Percentiles rank a stretch among this genome's conserved stretches.
These are phyloP conservation scores for Numenius arquata DNA, from an alignment of 2,113 vertebrate genomes.

Conservation along the genomic window DNA sequence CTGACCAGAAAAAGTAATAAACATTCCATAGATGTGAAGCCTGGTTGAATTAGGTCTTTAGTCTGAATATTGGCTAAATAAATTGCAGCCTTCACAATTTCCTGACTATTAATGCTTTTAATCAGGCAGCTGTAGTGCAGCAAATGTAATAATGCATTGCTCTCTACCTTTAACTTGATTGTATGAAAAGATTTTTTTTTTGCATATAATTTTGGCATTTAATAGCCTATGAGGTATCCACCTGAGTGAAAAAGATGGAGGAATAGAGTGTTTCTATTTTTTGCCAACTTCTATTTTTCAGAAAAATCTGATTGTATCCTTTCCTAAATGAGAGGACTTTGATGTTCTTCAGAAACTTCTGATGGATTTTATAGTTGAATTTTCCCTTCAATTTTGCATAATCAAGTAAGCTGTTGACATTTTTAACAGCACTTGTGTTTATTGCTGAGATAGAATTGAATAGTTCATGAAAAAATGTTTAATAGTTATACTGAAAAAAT, in stretches of 20 bases:
- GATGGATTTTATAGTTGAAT: constrained; percentile 65
- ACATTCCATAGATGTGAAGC: not conserved
- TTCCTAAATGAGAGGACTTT: constrained; percentile 64
- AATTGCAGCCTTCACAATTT: not conserved
- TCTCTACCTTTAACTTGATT: not conserved
- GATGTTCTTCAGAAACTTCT: constrained; percentile 65
- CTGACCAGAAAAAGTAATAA: not conserved
- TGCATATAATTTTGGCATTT: constrained; percentile 15
- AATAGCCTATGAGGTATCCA: constrained; percentile 32
- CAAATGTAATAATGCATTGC: not conserved
- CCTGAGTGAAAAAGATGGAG: constrained; percentile 41
- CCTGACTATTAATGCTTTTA: not conserved
- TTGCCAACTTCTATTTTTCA: constrained; percentile 67
- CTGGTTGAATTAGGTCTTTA: not conserved
- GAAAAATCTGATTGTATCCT: constrained; percentile 66
- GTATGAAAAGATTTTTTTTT: not conserved
- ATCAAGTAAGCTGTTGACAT: constrained; percentile 66
- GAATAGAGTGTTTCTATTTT: constrained; percentile 53
- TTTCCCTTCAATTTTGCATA: constrained; percentile 64
- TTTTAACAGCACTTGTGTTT: constrained; percentile 63
- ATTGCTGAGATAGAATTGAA: constrained; percentile 41
- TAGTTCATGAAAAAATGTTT: constrained; percentile 25
- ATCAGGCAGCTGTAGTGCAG: not conserved
- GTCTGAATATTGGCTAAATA: not conserved
- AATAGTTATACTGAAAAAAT: not conserved